Evolutionary conservation across 2,113 vertebrate genomes (phyloP).

Genomic region (Grammomys dolichurus): DNA sequence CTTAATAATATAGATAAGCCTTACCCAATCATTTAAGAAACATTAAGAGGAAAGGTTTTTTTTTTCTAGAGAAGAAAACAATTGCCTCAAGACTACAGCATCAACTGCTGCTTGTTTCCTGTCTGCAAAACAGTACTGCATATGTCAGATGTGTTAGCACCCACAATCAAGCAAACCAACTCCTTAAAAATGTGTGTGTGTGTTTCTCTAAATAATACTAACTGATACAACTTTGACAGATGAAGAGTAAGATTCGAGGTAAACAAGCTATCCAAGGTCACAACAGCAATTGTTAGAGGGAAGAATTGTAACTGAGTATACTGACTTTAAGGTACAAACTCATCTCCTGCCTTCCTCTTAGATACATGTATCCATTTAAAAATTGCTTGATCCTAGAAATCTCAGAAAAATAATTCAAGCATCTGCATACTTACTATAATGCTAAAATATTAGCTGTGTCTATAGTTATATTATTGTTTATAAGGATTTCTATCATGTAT

Average conservation of each 20-base stretch:
- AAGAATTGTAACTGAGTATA: background rate
- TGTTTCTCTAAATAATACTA: slow-evolving; percentile 59
- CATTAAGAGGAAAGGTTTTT: slow-evolving; percentile 25
- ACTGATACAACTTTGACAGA: slow-evolving; percentile 56
- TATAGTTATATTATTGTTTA: background rate
- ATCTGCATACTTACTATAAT: background rate
- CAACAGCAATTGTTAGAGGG: background rate
- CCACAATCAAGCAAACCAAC: slow-evolving; percentile 36
- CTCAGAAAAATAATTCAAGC: background rate
- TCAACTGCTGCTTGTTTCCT: slow-evolving; percentile 49
- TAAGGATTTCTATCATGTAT: slow-evolving; percentile 30
- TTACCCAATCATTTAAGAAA: background rate
- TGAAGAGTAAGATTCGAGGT: slow-evolving; percentile 45
- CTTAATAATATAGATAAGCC: background rate
- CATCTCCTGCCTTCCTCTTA: slow-evolving; percentile 7
- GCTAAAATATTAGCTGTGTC: background rate
- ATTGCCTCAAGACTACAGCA: slow-evolving; percentile 1
- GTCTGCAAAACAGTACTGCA: background rate
- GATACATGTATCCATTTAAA: background rate
- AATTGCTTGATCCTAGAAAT: background rate
- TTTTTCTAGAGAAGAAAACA: slow-evolving; percentile 36
- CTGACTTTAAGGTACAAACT: background rate
- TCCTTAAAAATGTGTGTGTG: too few species aligned
- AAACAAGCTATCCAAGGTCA: slow-evolving; percentile 37
- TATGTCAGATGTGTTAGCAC: slow-evolving; percentile 49